Evolutionary conservation across 2,797 vertebrate genomes (phyloP).

Genomic region (Calcarius lapponicus): DNA sequence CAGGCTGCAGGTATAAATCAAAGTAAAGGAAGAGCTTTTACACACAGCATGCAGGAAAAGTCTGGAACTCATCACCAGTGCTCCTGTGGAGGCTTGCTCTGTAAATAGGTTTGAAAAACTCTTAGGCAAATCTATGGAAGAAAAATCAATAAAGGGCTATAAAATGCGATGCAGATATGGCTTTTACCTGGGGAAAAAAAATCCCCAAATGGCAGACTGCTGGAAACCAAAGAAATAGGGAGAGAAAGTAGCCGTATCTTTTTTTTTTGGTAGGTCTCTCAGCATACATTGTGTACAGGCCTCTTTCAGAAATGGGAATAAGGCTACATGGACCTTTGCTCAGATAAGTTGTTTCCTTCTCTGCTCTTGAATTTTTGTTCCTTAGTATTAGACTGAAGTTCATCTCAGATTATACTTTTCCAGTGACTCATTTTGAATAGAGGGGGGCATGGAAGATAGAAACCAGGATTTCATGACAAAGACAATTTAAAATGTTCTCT

Average conservation of each 20-base stretch:
- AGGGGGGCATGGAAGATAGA: not conserved
- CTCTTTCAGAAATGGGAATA: not conserved
- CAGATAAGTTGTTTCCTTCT: not conserved
- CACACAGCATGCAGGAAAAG: not conserved
- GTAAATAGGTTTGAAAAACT: constrained; percentile 38
- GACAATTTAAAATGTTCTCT: constrained; percentile 40
- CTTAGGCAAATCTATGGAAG: constrained; percentile 4
- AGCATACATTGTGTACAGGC: not conserved
- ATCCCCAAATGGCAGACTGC: not conserved
- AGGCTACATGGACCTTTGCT: not conserved
- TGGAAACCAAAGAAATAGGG: not conserved
- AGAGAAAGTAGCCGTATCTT: not conserved
- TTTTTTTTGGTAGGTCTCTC: not conserved
- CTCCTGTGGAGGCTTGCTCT: not conserved
- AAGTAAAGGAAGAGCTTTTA: constrained; percentile 1
- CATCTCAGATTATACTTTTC: not conserved
- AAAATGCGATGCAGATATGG: constrained; percentile 11
- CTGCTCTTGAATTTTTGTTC: not conserved
- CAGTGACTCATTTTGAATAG: not conserved
- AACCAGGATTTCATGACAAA: constrained; percentile 8
- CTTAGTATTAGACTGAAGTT: not conserved
- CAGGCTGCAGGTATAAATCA: constrained; percentile 20
- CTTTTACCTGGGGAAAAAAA: not conserved
- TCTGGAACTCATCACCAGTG: not conserved
- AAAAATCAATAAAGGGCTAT: not conserved